Evolutionary conservation across 1,140 invertebrate genomes (phyloP).

Genomic region (Agraylea sexmaculata): DNA sequence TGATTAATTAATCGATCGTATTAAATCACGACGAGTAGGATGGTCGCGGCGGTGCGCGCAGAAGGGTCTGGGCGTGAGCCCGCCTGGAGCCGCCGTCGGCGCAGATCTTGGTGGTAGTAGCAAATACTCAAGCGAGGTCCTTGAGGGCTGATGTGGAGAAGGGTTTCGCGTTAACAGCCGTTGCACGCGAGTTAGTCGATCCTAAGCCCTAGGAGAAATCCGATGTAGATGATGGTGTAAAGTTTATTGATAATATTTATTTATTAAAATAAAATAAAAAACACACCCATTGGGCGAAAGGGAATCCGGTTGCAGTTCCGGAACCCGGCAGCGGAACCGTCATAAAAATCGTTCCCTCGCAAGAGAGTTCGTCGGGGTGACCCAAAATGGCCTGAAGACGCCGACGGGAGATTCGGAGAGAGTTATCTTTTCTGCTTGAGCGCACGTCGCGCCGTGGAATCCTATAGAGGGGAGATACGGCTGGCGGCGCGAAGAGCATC

Average conservation of each 20-base stretch:
- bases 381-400: constrained; percentile 48
- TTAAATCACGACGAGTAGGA: too few relatives aligned
- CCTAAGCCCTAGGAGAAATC: constrained; percentile 59
- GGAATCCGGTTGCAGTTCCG: constrained; percentile 62
- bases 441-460: constrained; percentile 60
- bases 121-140: constrained; percentile 75
- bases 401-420: constrained; percentile 59
- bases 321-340: constrained; percentile 59
- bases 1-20: too few relatives aligned
- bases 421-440: constrained; percentile 73
- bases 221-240: constrained; percentile 38
- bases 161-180: constrained; percentile 81
- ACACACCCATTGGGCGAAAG: constrained; percentile 48
- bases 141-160: constrained; percentile 79
- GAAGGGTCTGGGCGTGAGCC: constrained; percentile 63
- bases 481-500: constrained; percentile 58
- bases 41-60: constrained; percentile 55
- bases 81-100: constrained; percentile 63
- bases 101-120: constrained; percentile 80
- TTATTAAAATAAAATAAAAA: too few relatives aligned
- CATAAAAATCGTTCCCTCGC: constrained; percentile 48
- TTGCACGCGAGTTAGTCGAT: constrained; percentile 81
- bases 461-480: constrained; percentile 57
- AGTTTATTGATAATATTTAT: too few relatives aligned
- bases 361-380: constrained; percentile 35